Base-by-base conservation (phyloP, 2,113 vertebrate species). In the Acrocephalus kingi region DNA sequence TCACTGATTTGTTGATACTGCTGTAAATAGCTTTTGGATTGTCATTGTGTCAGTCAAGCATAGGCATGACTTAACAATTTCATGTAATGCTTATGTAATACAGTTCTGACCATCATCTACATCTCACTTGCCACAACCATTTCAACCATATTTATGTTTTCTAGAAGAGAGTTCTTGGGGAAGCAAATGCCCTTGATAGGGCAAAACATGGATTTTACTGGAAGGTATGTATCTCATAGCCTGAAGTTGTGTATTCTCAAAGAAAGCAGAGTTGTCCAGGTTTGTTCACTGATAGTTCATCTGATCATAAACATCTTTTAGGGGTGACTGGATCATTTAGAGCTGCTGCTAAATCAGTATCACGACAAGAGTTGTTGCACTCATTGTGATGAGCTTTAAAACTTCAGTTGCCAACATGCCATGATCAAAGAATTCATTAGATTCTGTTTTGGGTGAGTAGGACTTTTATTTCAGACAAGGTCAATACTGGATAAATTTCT, bases 1-100 rank as follows among this genome's bases (percentile, higher is more conserved):
- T 93, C 84, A 81, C 37, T 1, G 4, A 24, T 77, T 11, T 86
- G 68, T 72, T 67, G 68, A 81, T 90, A 66, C 5, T 7, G 4
- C 87, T 90, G 81, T 75, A 90, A 75, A 97, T 62, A 84, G 72
- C 41, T 91, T 91, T 83, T 87, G 64, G 45, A 63, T 71, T 75
- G 74, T 59, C 37, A 25, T 63, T 7, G 5, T 84, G 72, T 41
- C 48, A 69, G 10, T 64, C 51, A 59, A 88, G 69, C 58, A 30
- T 75, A 68, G 28, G 46, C 10, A 16, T 28, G 89, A 92, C 85
- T 81, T 90, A 82, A 59, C 12, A 35, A 28, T 66, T 94, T 90
- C 84, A 48, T 68, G 52, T 45, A 79, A 93, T 82, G 81, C 27
- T 97, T 94, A 62, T 46, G 68, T 76, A 94, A 85, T 66, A 20